Conservation (phyloP, 2,888 invertebrate species). For the Drosophila longiperda region DNA sequence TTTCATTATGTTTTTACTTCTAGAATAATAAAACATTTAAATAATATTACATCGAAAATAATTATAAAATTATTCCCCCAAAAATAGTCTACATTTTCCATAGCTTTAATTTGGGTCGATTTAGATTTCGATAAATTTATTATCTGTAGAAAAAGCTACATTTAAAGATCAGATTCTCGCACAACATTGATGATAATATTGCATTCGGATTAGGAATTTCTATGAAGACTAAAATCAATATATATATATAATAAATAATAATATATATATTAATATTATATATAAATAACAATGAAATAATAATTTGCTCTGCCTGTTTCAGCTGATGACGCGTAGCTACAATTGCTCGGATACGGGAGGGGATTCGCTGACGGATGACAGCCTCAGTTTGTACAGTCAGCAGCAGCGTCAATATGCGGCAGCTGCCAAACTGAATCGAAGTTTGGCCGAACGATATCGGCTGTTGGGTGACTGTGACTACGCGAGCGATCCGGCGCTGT, state of each 20-base stretch:
- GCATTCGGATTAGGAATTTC: background rate
- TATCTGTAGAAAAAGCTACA: background rate
- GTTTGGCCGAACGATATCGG: slow-evolving; percentile 82
- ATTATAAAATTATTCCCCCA: too few relatives aligned
- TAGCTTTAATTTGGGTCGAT: background rate
- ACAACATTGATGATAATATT: background rate
- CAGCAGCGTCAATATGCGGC: slow-evolving; percentile 68
- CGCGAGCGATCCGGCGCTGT: slow-evolving; percentile 83
- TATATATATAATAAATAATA: too few relatives aligned
- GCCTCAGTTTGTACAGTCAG: slow-evolving; percentile 69
- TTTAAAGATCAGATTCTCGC: background rate
- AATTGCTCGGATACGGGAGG: slow-evolving; percentile 80
- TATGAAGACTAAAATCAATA: background rate
- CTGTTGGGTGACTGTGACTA: slow-evolving; percentile 83
- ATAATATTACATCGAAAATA: too few relatives aligned
- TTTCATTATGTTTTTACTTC: too few relatives aligned
- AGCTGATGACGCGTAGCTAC: slow-evolving; percentile 84
- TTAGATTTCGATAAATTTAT: background rate
- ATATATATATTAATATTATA: too few relatives aligned
- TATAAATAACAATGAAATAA: too few relatives aligned
- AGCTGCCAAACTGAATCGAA: slow-evolving; percentile 73
- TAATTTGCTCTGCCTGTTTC: slow-evolving; percentile 21
- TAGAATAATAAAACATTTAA: too few relatives aligned
- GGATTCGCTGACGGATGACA: slow-evolving; percentile 83
- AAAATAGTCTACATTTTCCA: background rate